Conservation (phyloP, 2,113 vertebrate species). For the Clinocottus analis region DNA sequence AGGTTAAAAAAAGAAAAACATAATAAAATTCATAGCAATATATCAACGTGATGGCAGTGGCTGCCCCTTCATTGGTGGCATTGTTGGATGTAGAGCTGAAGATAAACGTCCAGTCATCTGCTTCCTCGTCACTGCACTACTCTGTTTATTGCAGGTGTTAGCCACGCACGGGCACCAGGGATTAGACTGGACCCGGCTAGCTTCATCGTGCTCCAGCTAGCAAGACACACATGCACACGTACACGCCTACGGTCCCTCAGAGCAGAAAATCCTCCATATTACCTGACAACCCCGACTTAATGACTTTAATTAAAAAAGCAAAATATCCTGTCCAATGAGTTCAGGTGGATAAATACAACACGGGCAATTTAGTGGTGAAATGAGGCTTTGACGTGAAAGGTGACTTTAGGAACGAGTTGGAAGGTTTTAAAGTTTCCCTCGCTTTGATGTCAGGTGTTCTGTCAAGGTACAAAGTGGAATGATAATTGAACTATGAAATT, state of each 20-base stretch:
- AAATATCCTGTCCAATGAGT: constrained; percentile 54
- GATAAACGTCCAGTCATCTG: constrained; percentile 34
- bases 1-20: background rate
- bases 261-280: constrained; percentile 70
- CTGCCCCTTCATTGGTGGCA: constrained; percentile 7
- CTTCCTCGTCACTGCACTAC: constrained; percentile 16
- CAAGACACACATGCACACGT: constrained; percentile 16
- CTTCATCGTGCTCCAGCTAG: constrained; percentile 12
- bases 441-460: constrained; percentile 39
- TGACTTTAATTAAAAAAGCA: constrained; percentile 72
- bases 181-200: constrained; percentile 35
- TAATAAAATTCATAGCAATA: background rate
- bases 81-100: constrained; percentile 12
- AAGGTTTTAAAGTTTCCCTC: constrained; percentile 34
- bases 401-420: constrained; percentile 57
- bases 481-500: constrained; percentile 53
- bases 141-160: constrained; percentile 50
- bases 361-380: constrained; percentile 38
- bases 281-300: constrained; percentile 64
- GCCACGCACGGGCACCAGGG: constrained; percentile 46
- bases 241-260: constrained; percentile 31
- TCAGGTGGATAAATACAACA: constrained; percentile 31
- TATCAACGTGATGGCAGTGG: background rate
- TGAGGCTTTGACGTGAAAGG: constrained; percentile 55
- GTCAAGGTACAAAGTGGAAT: constrained; percentile 29